Percentiles rank a stretch among this genome's conserved stretches.
Evolutionary conservation across 1,140 invertebrate genomes (phyloP).

Genomic region (Stenopsyche tienmushanensis): DNA sequence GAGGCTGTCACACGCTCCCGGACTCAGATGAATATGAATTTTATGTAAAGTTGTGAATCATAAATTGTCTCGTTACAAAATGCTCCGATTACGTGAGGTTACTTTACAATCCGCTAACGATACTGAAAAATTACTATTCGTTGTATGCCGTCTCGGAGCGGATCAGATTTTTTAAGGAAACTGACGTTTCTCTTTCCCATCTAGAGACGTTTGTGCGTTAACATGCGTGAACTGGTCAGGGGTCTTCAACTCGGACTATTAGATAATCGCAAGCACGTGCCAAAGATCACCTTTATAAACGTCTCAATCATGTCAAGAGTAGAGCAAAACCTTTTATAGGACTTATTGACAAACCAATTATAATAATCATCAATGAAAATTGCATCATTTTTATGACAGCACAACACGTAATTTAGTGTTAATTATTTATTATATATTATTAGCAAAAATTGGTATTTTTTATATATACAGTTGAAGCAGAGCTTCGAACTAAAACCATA

Average conservation of each 20-base stretch:
- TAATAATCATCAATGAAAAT: background rate
- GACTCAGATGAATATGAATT: conserved; percentile 2
- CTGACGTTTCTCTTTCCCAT: conserved; percentile 24
- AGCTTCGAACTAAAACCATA: no score
- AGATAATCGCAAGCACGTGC: no score
- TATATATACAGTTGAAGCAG: no score
- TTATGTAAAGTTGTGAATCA: conserved; percentile 8
- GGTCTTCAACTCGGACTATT: background rate
- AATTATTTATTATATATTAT: no score
- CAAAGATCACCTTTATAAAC: no score
- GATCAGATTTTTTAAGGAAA: conserved; percentile 26
- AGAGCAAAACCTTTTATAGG: no score
- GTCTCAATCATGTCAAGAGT: no score
- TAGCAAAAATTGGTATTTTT: no score
- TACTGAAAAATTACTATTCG: conserved; percentile 28
- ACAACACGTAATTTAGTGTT: no score
- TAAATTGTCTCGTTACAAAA: conserved; percentile 23
- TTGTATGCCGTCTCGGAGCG: background rate
- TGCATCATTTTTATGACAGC: background rate
- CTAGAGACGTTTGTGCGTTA: conserved; percentile 21
- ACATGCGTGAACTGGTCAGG: conserved; percentile 4
- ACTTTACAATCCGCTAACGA: conserved; percentile 15
- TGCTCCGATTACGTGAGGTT: conserved; percentile 26
- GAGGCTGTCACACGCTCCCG: background rate
- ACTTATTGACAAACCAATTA: no score